Percentiles rank a stretch among this genome's conserved stretches.
These are phyloP conservation scores for Plecturocebus donacophilus DNA, from an alignment of 2,113 vertebrate species.

Conservation along the genomic window DNA sequence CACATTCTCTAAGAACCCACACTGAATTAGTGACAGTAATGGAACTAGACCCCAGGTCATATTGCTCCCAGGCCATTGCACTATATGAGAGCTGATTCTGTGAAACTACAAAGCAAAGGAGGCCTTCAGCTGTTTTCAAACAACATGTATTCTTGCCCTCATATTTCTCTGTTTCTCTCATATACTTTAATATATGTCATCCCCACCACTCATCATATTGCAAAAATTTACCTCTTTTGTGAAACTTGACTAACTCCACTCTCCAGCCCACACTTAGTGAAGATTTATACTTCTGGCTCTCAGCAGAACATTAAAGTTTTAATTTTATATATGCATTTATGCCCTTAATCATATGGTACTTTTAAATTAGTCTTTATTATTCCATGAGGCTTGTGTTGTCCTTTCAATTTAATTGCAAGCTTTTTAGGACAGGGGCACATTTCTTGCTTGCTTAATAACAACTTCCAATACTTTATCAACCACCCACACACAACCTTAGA, in stretches of 20 bases:
- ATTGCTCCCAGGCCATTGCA: not conserved
- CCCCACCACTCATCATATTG: not conserved
- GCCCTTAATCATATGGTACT: not conserved
- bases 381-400: not conserved
- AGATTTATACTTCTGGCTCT: not conserved
- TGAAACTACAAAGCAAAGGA: not conserved
- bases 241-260: not conserved
- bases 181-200: not conserved
- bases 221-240: not conserved
- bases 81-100: not conserved
- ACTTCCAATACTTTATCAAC: not conserved
- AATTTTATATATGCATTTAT: not conserved
- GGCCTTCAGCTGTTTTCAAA: not conserved
- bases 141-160: not conserved
- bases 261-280: not conserved
- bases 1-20: not conserved
- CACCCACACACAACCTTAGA: not conserved
- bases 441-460: conserved; percentile 50
- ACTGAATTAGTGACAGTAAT: conserved; percentile 8
- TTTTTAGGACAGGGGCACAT: not conserved
- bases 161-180: not conserved
- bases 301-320: not conserved
- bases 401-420: not conserved
- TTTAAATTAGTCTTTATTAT: conserved; percentile 42
- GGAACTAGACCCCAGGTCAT: not conserved